Evolutionary conservation across 2,888 invertebrate genomes (phyloP).

Genomic region (Sisyra terminalis): DNA sequence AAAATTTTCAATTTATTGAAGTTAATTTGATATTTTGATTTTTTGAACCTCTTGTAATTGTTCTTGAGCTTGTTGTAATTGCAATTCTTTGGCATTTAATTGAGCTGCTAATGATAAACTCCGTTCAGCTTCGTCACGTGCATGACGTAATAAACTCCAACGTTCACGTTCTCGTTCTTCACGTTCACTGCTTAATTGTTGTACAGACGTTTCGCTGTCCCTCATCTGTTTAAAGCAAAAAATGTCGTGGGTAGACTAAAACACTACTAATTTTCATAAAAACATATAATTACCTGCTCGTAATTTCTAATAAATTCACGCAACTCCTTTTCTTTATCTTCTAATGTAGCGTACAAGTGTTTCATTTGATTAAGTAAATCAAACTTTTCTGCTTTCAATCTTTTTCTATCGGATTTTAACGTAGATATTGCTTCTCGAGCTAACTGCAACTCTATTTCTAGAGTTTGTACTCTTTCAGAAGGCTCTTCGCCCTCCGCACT

Average conservation of each 20-base stretch:
- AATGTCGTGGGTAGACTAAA: no score
- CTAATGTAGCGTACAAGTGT: conserved; percentile 81
- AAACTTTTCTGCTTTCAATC: conserved; percentile 83
- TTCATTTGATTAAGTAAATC: conserved; percentile 89
- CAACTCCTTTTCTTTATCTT: conserved; percentile 87
- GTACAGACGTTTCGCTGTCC: conserved; percentile 55
- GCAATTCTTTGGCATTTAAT: conserved; percentile 71
- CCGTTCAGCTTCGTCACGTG: conserved; percentile 78
- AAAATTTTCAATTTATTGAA: neutral
- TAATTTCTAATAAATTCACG: conserved; percentile 89
- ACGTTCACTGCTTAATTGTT: conserved; percentile 38
- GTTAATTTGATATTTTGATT: neutral
- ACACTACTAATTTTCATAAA: no score
- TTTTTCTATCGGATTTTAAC: conserved; percentile 76
- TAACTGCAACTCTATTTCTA: conserved; percentile 50
- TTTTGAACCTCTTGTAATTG: conserved; percentile 58
- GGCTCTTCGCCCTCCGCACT: conserved; percentile 34
- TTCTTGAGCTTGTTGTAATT: conserved; percentile 69
- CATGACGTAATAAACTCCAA: conserved; percentile 74
- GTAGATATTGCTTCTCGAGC: conserved; percentile 67
- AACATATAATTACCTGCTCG: conserved; percentile 52
- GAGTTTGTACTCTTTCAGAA: conserved; percentile 25
- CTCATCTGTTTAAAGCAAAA: conserved; percentile 49
- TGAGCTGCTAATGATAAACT: conserved; percentile 75
- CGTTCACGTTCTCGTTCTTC: conserved; percentile 75